phyloP scores from a whole-genome alignment of 1,140 invertebrate genomes.

The Leptinotarsa defecta region DNA sequence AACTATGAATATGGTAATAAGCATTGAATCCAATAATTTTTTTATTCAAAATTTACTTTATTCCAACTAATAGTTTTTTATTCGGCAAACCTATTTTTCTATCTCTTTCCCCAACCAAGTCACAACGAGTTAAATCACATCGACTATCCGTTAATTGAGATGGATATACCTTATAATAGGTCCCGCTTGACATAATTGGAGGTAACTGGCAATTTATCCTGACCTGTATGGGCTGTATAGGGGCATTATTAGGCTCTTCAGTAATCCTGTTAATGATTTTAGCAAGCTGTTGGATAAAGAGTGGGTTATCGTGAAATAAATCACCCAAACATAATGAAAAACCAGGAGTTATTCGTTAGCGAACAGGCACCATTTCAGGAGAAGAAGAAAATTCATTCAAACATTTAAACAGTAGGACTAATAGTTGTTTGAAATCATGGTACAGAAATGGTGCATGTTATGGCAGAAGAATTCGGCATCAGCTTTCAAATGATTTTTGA shows the following conservation, averaged over 20 bases:
- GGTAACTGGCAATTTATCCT: constrained; percentile 30
- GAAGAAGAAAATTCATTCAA: no score
- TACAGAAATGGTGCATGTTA: no score
- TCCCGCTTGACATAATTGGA: constrained; percentile 26
- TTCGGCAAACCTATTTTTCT: neutral
- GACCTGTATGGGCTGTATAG: constrained; percentile 26
- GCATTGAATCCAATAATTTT: no score
- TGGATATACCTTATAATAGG: constrained; percentile 25
- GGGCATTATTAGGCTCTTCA: constrained; percentile 18
- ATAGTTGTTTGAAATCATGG: no score
- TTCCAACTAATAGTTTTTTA: no score
- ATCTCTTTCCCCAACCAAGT: neutral
- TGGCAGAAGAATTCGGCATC: no score
- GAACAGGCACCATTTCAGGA: no score
- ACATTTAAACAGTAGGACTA: no score
- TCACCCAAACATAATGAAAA: neutral
- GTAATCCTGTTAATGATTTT: constrained; percentile 25
- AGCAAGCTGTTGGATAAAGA: constrained; percentile 6
- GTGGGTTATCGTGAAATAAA: neutral
- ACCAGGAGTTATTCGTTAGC: neutral
- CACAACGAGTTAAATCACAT: constrained; percentile 21
- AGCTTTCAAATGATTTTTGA: no score
- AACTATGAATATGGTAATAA: no score
- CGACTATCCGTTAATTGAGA: constrained; percentile 27
- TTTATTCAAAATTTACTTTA: no score